phyloP scores from a whole-genome alignment of 2,888 invertebrate species.

The Spilosoma lubricipeda region DNA sequence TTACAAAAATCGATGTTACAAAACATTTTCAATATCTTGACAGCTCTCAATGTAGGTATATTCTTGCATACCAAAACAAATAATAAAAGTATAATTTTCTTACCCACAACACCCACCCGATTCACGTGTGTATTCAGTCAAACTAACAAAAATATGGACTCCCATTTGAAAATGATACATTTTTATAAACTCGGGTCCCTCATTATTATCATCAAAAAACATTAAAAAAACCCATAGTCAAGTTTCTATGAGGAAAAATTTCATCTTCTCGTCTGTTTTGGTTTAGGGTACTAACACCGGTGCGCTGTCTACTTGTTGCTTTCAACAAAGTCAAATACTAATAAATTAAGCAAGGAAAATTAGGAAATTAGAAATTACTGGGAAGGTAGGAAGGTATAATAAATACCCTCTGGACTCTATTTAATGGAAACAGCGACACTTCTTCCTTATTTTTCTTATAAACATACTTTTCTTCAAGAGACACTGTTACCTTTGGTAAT shows the following conservation, averaged over 20 bases:
- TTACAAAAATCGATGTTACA: no score
- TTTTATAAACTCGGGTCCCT: slow-evolving; percentile 8
- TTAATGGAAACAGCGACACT: background rate
- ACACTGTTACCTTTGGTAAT: background rate
- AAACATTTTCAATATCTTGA: background rate
- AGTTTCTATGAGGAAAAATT: background rate
- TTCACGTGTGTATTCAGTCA: background rate
- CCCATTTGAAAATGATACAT: background rate
- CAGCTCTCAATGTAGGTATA: background rate
- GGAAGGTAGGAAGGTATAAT: background rate
- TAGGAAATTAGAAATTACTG: background rate
- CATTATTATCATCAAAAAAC: background rate
- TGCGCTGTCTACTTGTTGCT: background rate
- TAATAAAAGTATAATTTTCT: background rate
- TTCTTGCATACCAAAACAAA: background rate
- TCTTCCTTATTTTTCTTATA: background rate
- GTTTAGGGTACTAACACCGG: background rate
- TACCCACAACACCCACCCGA: background rate
- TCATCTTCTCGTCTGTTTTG: background rate
- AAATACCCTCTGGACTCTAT: background rate
- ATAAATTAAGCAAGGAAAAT: background rate
- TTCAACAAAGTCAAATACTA: background rate
- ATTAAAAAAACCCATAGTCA: background rate
- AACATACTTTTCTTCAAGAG: background rate
- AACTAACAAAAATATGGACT: background rate